Evolutionary conservation across 2,888 invertebrate genomes (phyloP).

Genomic region (Ormyrus pomaceus): DNA sequence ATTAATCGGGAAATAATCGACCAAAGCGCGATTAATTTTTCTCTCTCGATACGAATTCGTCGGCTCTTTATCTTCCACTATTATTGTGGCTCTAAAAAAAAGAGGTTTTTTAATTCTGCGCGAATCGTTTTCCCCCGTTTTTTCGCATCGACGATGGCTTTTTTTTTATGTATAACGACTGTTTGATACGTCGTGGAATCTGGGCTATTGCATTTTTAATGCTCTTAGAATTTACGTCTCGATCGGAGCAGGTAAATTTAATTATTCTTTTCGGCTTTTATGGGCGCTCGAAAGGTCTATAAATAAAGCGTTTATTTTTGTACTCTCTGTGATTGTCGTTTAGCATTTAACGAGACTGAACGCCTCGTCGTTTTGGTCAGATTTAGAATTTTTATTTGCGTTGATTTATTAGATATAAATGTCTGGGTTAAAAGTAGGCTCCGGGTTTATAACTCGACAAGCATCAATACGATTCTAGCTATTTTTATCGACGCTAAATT

Average conservation of each 20-base stretch:
- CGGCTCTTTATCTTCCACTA: neutral
- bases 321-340: neutral
- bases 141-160: neutral
- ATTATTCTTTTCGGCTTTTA: conserved; percentile 19
- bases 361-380: too few species aligned
- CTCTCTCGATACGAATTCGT: conserved; percentile 8
- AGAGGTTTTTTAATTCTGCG: conserved; percentile 4
- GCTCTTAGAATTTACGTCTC: conserved; percentile 9
- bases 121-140: neutral
- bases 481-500: too few species aligned
- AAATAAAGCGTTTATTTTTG: conserved; percentile 13
- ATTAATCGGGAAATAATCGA: conserved; percentile 34
- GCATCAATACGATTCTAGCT: too few species aligned
- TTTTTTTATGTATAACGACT: neutral
- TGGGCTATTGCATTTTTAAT: conserved; percentile 23
- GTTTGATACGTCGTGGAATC: conserved; percentile 1
- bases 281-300: neutral
- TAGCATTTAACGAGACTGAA: too few species aligned
- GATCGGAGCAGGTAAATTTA: conserved; percentile 25
- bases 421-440: too few species aligned
- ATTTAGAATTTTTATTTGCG: too few species aligned
- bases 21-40: conserved; percentile 43
- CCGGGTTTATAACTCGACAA: too few species aligned
- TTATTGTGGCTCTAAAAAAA: neutral
- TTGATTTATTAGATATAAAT: too few species aligned